Percentiles rank a stretch among this genome's conserved stretches.
These are phyloP conservation scores for Metellina segmentata DNA, from an alignment of 2,888 invertebrate genomes.

Conservation along the genomic window DNA sequence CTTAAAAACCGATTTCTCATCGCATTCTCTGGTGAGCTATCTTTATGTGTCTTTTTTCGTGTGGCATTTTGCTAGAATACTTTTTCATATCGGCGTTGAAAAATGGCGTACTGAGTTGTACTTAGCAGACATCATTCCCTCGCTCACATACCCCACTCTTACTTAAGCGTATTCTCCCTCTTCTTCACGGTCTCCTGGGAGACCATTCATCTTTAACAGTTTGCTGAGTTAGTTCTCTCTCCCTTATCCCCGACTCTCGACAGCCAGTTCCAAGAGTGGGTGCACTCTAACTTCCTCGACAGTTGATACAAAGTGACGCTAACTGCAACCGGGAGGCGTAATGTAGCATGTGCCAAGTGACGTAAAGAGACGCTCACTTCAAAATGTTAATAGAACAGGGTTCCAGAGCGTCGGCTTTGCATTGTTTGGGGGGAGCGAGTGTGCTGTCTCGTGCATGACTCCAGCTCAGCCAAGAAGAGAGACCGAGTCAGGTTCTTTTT, in stretches of 20 bases:
- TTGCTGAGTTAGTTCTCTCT: constrained; percentile 14
- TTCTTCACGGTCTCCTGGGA: background rate
- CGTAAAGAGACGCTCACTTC: constrained; percentile 17
- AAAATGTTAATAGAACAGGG: constrained; percentile 28
- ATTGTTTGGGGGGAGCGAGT: background rate
- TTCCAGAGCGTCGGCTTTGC: background rate
- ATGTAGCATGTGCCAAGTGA: constrained; percentile 71
- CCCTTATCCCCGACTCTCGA: background rate
- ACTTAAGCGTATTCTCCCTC: constrained; percentile 29
- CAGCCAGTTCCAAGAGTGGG: background rate
- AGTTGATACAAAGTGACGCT: constrained; percentile 73
- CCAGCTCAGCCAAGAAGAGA: background rate
- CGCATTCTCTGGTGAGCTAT: background rate
- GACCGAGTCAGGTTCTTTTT: background rate
- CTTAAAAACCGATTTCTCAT: background rate
- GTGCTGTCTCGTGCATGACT: background rate
- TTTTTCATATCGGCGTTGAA: background rate
- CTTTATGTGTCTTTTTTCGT: background rate
- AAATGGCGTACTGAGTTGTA: background rate
- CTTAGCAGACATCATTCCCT: constrained; percentile 33
- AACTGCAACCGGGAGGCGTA: constrained; percentile 62
- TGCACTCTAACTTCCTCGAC: constrained; percentile 39
- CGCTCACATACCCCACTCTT: constrained; percentile 49
- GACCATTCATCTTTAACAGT: constrained; percentile 63
- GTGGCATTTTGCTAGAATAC: background rate